phyloP scores from a whole-genome alignment of 2,113 vertebrate species.

The Cariama cristata region DNA sequence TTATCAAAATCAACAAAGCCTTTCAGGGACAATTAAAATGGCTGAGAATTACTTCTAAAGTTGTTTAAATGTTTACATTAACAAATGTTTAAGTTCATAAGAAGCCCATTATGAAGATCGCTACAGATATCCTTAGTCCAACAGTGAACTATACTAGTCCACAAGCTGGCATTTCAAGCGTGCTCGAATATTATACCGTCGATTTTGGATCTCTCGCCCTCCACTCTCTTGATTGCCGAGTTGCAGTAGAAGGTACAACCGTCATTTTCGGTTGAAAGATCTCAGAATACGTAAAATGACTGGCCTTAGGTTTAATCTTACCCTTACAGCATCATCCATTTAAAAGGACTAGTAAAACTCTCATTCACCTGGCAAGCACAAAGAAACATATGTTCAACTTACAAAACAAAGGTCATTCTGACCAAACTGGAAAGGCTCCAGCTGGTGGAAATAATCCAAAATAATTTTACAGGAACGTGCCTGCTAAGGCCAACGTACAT shows the following conservation, averaged over 20 bases:
- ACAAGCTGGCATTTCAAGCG: not conserved
- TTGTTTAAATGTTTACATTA: not conserved
- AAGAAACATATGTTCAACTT: rapidly evolving
- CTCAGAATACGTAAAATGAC: rapidly evolving
- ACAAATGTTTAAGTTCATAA: not conserved
- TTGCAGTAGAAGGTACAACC: not conserved
- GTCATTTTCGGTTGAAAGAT: not conserved
- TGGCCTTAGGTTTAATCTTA: not conserved
- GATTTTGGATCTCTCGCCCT: not conserved
- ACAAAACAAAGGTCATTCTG: not conserved
- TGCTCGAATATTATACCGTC: not conserved
- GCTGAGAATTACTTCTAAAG: not conserved
- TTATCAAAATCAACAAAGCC: not conserved
- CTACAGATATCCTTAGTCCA: not conserved
- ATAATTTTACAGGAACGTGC: not conserved
- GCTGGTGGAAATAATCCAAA: not conserved
- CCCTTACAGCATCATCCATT: not conserved
- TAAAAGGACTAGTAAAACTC: not conserved
- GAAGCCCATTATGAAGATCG: rapidly evolving
- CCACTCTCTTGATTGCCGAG: not conserved
- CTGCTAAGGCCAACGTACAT: not conserved
- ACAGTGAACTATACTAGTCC: rapidly evolving
- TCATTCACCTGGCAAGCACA: not conserved
- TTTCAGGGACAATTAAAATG: not conserved
- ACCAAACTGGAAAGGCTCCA: not conserved